Percentiles rank a stretch among this genome's conserved stretches.
Evolutionary conservation across 2,113 vertebrate genomes (phyloP).

Genomic region (Naja naja): DNA sequence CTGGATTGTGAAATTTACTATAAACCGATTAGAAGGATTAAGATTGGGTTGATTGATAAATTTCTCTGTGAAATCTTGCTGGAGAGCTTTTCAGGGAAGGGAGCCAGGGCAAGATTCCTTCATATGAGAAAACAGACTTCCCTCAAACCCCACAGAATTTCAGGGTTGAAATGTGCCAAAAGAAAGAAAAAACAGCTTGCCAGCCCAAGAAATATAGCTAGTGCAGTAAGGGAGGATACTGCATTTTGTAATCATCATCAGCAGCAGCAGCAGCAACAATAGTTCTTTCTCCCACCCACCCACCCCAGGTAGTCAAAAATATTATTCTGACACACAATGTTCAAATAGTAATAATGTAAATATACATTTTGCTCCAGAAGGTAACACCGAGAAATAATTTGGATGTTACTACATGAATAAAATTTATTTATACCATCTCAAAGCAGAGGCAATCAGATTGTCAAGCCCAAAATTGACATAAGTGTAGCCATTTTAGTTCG

Average conservation of each 20-base stretch:
- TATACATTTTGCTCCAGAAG: slow-evolving; percentile 51
- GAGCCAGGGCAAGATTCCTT: neutral
- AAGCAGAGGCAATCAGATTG: slow-evolving; percentile 37
- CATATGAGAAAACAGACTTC: neutral
- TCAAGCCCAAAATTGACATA: no score
- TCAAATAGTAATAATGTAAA: slow-evolving; percentile 65
- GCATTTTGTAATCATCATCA: neutral
- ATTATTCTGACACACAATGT: slow-evolving; percentile 66
- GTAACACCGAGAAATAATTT: slow-evolving; percentile 64
- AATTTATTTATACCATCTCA: slow-evolving; percentile 67
- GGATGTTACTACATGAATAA: slow-evolving; percentile 68
- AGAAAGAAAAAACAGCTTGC: neutral
- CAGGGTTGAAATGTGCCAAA: neutral
- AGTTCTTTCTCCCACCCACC: neutral
- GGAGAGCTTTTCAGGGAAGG: neutral
- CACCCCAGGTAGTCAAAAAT: slow-evolving; percentile 27
- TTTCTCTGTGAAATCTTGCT: neutral
- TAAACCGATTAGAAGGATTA: neutral
- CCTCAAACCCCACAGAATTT: neutral
- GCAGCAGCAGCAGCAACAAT: slow-evolving; percentile 12
- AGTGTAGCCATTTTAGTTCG: no score
- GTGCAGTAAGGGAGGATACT: neutral
- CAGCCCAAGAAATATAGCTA: neutral
- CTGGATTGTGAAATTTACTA: neutral
- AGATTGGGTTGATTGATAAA: neutral